These are phyloP conservation scores for Strigops habroptila DNA, from an alignment of 2,113 vertebrate genomes.

Conservation along the genomic window DNA sequence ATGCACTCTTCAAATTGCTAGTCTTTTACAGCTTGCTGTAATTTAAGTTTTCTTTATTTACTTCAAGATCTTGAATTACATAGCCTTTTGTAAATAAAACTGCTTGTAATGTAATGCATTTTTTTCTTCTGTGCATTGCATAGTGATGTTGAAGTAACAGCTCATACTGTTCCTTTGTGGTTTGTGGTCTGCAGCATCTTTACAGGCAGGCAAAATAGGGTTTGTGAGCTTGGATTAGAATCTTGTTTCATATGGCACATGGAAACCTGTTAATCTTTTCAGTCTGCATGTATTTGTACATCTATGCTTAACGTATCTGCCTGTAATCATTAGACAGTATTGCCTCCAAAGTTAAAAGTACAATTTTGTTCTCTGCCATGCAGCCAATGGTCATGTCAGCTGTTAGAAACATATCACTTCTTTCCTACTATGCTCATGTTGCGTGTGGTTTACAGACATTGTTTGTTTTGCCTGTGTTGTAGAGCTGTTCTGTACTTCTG, in stretches of 20 bases:
- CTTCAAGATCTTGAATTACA: not conserved
- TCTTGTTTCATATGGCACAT: not conserved
- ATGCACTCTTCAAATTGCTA: not conserved
- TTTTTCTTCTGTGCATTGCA: not conserved
- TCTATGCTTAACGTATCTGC: accelerated
- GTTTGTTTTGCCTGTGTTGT: not conserved
- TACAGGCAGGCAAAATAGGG: not conserved
- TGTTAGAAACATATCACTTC: not conserved
- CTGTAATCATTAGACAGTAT: not conserved
- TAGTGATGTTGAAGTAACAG: not conserved
- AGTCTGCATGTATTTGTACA: not conserved
- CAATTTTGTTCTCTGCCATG: not conserved
- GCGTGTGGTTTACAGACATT: not conserved
- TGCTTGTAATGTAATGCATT: not conserved
- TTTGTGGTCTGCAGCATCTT: not conserved
- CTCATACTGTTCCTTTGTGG: not conserved
- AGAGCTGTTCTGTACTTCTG: not conserved
- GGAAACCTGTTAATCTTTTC: not conserved
- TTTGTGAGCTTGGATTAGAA: not conserved
- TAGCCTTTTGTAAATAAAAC: not conserved
- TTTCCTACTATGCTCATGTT: not conserved
- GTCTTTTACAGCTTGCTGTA: not conserved
- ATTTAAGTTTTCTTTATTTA: not conserved
- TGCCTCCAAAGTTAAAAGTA: not conserved
- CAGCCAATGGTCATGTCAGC: not conserved